Base-by-base conservation (phyloP, 64 coral and sea anemone genomes). In the Actinia equina region DNA sequence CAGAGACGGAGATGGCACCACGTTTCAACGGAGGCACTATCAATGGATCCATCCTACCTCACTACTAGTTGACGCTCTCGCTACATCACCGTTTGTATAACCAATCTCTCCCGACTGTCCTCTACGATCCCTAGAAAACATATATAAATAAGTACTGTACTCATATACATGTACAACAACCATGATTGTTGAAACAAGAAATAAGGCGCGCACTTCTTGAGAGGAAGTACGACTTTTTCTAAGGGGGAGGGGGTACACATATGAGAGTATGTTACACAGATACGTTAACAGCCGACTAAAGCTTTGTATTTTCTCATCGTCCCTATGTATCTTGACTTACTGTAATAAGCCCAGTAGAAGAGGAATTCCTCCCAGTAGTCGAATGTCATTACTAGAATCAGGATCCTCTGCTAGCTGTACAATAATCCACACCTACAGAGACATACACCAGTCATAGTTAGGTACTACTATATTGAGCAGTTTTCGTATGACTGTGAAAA, bases 371-470 rank as follows among this genome's bases (percentile, higher is more conserved):
- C 96, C 96, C 15, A 98, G 86, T 30, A 98, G 90, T 77, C 96
- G 83, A 41, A 98, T 92, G 63, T 98, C 96, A 84, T 98, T 94
- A 59, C 96, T 98, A 3, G 96, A 95, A 77, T 98, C 96, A 17
- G 90, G 51, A 93, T 98, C 93, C 86, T 98, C 93, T 37, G 96
- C 93, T 77, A 98, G 77, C 49, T 98, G 96, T 15, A 98, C 96
- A 55, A 98, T 98, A 59, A 98, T 93, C 96, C 96, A 98, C 65
- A 98, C 96, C 96, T 98, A 42, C 45, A 89, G 17, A 7, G 3
- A 65, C 2, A 65, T 37, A 55, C 2, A 86, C 46, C 46, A 49
- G 46, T 6, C 53, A 4, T 54, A 65, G 4, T 65, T 19, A 65
- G 22, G 5, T 65, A 4, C 8, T 49, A 49, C 46, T 37, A 37